Conservation (phyloP, 2,113 vertebrate genomes). For the Cettia cetti region DNA sequence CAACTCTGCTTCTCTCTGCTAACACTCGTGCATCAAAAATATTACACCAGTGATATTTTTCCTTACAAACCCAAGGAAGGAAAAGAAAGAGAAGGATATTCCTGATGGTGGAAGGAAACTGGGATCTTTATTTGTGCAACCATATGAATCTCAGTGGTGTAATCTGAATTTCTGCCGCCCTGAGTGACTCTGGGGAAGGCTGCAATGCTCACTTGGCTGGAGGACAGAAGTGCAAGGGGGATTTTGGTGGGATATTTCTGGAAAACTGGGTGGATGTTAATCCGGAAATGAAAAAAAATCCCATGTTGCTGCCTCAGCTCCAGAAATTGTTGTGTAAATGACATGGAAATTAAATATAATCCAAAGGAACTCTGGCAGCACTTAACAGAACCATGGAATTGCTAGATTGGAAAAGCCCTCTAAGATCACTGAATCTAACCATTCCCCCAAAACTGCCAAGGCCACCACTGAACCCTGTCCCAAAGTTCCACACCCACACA, state of each 20-base stretch:
- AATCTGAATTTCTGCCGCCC: neutral
- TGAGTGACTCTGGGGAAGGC: neutral
- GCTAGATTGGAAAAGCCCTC: accelerated
- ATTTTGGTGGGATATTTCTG: neutral
- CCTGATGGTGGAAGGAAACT: neutral
- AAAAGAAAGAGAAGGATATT: neutral
- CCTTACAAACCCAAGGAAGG: neutral
- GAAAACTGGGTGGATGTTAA: neutral
- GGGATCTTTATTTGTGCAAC: neutral
- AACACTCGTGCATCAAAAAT: accelerated
- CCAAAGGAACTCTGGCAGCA: neutral
- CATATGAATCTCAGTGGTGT: neutral
- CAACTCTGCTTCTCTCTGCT: neutral
- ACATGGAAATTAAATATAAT: neutral
- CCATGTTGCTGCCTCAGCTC: neutral
- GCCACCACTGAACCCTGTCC: neutral
- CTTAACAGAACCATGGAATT: neutral
- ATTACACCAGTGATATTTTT: accelerated
- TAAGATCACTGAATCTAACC: neutral
- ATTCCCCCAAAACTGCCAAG: neutral
- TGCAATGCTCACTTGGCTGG: neutral
- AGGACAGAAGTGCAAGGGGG: neutral
- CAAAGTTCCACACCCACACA: neutral
- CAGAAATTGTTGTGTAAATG: neutral
- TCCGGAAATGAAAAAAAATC: neutral